Evolutionary conservation across 2,113 vertebrate genomes (phyloP), one percentile per base, ranked within the genome.

Genomic region (Forbesichthys papilliferus): DNA sequence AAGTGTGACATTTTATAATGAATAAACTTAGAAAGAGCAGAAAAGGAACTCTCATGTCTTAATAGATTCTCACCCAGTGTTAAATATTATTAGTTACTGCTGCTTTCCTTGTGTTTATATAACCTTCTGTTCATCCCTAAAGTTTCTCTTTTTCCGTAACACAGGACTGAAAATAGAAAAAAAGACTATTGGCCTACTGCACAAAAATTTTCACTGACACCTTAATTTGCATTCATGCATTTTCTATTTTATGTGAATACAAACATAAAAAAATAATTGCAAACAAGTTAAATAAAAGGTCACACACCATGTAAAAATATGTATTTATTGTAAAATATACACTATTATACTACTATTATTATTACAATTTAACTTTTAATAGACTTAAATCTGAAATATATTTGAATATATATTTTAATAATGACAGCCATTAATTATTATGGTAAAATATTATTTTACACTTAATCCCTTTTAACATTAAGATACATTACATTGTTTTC

Each of bases 21-120:
- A 16, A 9, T 12, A 49, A 5, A 59, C 42, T 34, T 48, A 34
- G 7, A 61, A n/a, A 10, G 18, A 11, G 13, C 9, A 18, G 11
- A 58, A 11, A 58, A 16, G 14, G 18, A 55, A 58, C 4, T 27
- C 20, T 12, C 65, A 49, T 60, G 20, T 62, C 13, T 66, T 60
- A 36, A 47, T 46, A 11, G 13, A 61, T 77, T 81, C 70, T 72
- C 66, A 66, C 60, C 46, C 72, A 71, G 69, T 67, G 62, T 51
- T 66, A 11, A 62, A 18, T 8, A n/a, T 14, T 3, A 54, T 77
- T 68, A 73, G 64, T 84, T 73, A 64, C 71, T 74, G 53, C 64
- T 82, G 73, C 73, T 63, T 84, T 71, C 65, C 74, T 11, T 54
- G n/a, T 68, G 87, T 87, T 89, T 90, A 87, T 90, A 90, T 89